Evolutionary conservation across 1,140 invertebrate species (phyloP), one percentile per base, ranked within the genome.

Genomic region (Zophobas atratus): DNA sequence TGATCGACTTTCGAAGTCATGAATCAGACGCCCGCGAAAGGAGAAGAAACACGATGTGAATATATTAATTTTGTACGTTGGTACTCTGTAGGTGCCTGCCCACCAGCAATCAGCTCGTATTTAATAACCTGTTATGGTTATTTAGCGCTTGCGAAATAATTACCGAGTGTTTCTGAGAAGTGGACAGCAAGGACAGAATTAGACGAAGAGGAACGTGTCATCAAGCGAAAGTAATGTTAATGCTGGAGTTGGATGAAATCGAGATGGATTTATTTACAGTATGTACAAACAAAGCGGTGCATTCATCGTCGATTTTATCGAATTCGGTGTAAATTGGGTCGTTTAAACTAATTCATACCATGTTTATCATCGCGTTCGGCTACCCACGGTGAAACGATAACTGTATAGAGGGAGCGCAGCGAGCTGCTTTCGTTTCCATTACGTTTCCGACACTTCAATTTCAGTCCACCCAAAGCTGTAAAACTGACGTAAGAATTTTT

Each of bases 91-190:
- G 60, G 60, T 67, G 60, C 6, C n/a, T 39, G 39, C 60, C 60
- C 60, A 67, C 60, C 43, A 20, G 20, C 20, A 67, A 67, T 67
- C 38, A 67, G 0, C 60, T 43, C 6, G 4, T n/a, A 6, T 1
- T 32, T 67, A 67, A 67, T 35, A 67, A 67, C 60, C 60, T 41
- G 60, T 67, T 67, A 67, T 67, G 60, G 60, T 67, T 67, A 67
- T 41, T 67, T 67, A 67, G 39, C 60, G 36, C 56, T 60, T 36
- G 56, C 34, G 39, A 32, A 67, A 38, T 67, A 67, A 67, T 67
- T 67, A 43, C 60, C 6, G 43, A 5, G 41, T 38, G 20, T 41
- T 67, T 67, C 60, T 36, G n/a, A 5, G 60, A 67, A 51, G 49
- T 46, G 43, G 43, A 46, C 6, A 8, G 43, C 41, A 38, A 63